phyloP scores from a whole-genome alignment of 2,888 invertebrate genomes.

The Tetranychus truncatus region DNA sequence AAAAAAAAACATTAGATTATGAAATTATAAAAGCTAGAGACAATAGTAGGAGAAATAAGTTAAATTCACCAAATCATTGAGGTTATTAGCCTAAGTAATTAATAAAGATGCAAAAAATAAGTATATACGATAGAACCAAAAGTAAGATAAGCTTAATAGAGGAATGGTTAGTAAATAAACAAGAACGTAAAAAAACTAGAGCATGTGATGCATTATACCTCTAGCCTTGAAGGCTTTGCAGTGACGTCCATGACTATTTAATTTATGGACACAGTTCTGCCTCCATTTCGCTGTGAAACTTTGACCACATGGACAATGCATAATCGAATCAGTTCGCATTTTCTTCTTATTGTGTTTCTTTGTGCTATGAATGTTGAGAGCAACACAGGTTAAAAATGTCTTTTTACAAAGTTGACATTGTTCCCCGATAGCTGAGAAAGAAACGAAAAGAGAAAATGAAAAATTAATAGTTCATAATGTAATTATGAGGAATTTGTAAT shows the following conservation, averaged over 20 bases:
- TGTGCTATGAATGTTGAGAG: constrained; percentile 1
- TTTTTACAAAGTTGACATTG: constrained; percentile 6
- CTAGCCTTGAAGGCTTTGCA: neutral
- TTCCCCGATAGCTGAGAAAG: neutral
- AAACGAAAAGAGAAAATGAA: neutral
- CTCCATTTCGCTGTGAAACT: constrained; percentile 4
- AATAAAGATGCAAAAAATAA: too few species aligned
- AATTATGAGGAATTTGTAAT: too few species aligned
- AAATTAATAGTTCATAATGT: neutral
- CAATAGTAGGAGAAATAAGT: too few species aligned
- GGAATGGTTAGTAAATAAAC: neutral
- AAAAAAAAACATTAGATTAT: neutral
- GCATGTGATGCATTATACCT: neutral
- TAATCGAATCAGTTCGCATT: neutral
- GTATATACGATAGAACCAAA: too few species aligned
- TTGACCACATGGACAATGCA: constrained; percentile 4
- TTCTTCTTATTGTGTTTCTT: constrained; percentile 8
- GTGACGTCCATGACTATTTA: constrained; percentile 9
- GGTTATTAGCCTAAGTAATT: too few species aligned
- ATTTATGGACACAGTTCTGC: constrained; percentile 7
- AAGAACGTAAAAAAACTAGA: neutral
- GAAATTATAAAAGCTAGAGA: too few species aligned
- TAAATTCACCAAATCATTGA: too few species aligned
- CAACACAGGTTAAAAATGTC: constrained; percentile 1
- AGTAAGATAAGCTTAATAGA: neutral